Evolutionary conservation across 2,888 invertebrate genomes (phyloP).

Genomic region (Heliconius ismenius): DNA sequence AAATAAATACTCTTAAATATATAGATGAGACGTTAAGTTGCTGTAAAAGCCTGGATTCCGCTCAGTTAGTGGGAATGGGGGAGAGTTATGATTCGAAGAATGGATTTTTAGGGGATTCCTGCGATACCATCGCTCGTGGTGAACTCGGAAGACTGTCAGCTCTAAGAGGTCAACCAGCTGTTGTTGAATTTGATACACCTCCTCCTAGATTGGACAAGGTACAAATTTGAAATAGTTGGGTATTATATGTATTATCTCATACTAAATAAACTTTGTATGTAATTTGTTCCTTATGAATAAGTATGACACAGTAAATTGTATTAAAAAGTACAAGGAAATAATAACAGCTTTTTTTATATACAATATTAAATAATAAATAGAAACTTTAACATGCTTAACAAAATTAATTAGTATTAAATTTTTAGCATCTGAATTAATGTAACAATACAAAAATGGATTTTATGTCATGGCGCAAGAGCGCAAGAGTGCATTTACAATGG

Average conservation of each 20-base stretch:
- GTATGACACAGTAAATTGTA: too few species aligned
- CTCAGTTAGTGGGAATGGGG: constrained; percentile 75
- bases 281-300: too few species aligned
- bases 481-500: too few species aligned
- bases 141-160: constrained; percentile 68
- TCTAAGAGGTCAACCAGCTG: constrained; percentile 53
- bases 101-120: constrained; percentile 74
- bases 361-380: too few species aligned
- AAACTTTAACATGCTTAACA: too few species aligned
- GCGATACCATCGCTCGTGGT: constrained; percentile 73
- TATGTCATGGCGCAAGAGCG: too few species aligned
- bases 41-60: constrained; percentile 76
- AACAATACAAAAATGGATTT: too few species aligned
- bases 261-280: not conserved
- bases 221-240: not conserved
- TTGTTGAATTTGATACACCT: constrained; percentile 69
- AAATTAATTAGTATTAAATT: too few species aligned
- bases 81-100: constrained; percentile 76
- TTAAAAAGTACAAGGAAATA: too few species aligned
- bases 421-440: too few species aligned
- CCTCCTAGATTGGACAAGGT: constrained; percentile 70
- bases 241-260: not conserved
- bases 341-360: too few species aligned
- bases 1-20: constrained; percentile 83
- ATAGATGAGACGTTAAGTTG: constrained; percentile 82